Evolutionary conservation across 2,113 vertebrate genomes (phyloP).

Genomic region (Syngnathus typhle): DNA sequence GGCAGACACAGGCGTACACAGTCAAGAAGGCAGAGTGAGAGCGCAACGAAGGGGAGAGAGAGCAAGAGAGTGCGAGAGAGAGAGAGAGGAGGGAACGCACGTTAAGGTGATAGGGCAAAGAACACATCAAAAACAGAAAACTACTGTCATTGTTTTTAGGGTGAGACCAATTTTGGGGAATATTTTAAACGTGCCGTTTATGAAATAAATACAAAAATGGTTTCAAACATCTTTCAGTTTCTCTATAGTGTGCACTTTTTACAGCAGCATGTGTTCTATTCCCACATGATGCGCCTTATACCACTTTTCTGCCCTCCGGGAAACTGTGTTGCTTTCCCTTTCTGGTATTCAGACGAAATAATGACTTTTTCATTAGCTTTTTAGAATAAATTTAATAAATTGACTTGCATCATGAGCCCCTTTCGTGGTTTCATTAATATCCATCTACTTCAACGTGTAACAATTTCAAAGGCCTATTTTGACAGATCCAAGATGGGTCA

Average conservation of each 20-base stretch:
- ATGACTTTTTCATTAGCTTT: neutral
- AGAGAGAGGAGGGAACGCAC: conserved; percentile 17
- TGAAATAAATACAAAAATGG: neutral
- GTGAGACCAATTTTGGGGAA: neutral
- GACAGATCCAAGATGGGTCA: neutral
- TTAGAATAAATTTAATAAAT: neutral
- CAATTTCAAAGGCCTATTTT: neutral
- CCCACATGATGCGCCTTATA: neutral
- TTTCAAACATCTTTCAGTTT: neutral
- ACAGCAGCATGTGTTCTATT: neutral
- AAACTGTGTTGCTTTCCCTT: neutral
- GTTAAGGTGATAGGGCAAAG: conserved; percentile 25
- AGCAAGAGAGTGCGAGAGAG: conserved; percentile 17
- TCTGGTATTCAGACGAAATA: neutral
- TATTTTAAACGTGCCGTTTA: no score
- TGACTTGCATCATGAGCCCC: neutral
- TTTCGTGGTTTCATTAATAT: neutral
- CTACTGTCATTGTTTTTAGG: neutral
- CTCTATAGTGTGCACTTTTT: neutral
- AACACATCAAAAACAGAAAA: conserved; percentile 21
- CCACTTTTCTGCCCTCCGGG: neutral
- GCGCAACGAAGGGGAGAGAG: conserved; percentile 15
- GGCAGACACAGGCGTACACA: conserved; percentile 53
- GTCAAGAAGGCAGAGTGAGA: conserved; percentile 36
- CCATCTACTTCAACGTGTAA: neutral